phyloP scores from a whole-genome alignment of 2,113 vertebrate species.

The Poicephalus gulielmi region DNA sequence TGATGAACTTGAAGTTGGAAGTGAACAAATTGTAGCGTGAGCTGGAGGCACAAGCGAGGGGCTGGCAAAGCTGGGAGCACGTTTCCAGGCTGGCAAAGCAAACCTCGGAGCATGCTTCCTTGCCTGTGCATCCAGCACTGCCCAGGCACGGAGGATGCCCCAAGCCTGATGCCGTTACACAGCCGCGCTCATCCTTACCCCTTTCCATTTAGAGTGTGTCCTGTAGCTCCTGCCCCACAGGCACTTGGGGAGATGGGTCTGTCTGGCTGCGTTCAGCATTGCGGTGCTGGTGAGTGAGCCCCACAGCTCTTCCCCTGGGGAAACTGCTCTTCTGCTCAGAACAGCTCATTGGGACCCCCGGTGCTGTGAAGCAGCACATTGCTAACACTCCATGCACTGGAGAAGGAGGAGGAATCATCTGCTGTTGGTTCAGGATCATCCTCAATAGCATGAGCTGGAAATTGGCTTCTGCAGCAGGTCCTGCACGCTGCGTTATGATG shows the following conservation, averaged over 20 bases:
- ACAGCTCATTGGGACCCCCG: not conserved
- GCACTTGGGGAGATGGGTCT: not conserved
- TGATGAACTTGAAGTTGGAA: not conserved
- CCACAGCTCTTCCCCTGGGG: not conserved
- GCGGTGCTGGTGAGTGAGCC: not conserved
- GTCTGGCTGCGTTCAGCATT: not conserved
- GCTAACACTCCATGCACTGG: not conserved
- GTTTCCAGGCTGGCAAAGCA: no score
- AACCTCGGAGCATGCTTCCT: no score
- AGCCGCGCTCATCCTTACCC: not conserved
- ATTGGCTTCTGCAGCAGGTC: not conserved
- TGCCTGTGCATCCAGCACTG: not conserved
- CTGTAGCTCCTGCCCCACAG: not conserved
- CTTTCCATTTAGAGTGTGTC: not conserved
- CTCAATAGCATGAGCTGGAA: not conserved
- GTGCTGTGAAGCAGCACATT: not conserved
- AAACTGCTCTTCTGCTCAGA: not conserved
- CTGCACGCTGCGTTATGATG: fast-evolving
- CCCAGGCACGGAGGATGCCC: not conserved
- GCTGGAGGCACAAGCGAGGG: not conserved
- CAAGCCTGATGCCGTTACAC: not conserved
- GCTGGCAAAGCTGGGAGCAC: not conserved
- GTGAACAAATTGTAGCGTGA: constrained; percentile 1
- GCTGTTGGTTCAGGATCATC: not conserved
- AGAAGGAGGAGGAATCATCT: constrained; percentile 33